Evolutionary conservation across 2,113 vertebrate species (phyloP), one percentile per base, ranked within the genome.

Genomic region (Solea senegalensis): DNA sequence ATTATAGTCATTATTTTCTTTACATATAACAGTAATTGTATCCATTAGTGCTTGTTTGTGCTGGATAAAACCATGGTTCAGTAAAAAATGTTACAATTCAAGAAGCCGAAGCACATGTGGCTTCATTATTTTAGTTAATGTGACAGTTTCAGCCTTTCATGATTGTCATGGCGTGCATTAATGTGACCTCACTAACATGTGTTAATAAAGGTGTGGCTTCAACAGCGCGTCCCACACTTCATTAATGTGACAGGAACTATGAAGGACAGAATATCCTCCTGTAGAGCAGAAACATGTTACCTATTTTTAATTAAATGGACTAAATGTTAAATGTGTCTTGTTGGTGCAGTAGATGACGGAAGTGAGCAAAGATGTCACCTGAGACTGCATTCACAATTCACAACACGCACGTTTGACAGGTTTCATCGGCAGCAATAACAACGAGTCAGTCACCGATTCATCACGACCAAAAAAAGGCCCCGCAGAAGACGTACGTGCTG

Each of bases 371-470:
- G 39, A 73, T 13, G 39, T 43, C 41, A 51, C 16, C 27, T 13
- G n/a, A 41, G 51, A 71, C 55, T 77, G 14, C 14, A 13, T 72
- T 34, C 34, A 9, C 8, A 45, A 10, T 45, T 45, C 34, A 41
- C 65, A 68, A 5, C 50, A 45, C 15, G 28, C 21, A 28, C 39
- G 7, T 51, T 7, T 66, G 69, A 48, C 46, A 74, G 69, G 50
- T 68, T 77, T 72, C 68, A 61, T 67, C 58, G 45, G 45, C 71
- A 69, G 66, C 27, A 73, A 78, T 53, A 80, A 64, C 58, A 69
- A 64, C 7, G 49, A 74, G 68, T 71, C 72, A 69, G 56, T 78
- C 80, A 70, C 65, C 69, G 84, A 72, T 69, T 58, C 9, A 75
- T 74, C 65, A 66, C 21, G 8, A 65, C 61, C 63, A 53, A 48